Percentiles rank a stretch among this genome's conserved stretches.
These are phyloP conservation scores for Heliconius erato DNA, from an alignment of 2,888 invertebrate genomes.

Conservation along the genomic window DNA sequence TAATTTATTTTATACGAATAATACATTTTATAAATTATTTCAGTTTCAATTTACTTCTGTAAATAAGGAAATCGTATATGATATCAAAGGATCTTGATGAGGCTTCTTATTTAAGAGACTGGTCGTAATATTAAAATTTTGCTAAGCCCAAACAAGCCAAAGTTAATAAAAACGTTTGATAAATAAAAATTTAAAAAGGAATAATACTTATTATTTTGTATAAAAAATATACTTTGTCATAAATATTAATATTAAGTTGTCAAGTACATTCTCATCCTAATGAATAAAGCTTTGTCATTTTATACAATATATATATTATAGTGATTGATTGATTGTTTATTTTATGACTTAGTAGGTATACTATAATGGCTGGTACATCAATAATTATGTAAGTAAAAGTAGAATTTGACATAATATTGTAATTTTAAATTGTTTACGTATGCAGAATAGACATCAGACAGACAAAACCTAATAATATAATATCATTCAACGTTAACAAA, in stretches of 20 bases:
- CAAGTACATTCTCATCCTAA: background rate
- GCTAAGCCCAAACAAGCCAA: background rate
- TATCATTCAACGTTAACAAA: no score
- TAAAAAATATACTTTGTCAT: background rate
- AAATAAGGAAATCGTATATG: background rate
- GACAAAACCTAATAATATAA: background rate
- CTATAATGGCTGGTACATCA: background rate
- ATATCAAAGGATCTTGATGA: background rate
- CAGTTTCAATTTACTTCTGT: background rate
- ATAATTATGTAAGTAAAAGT: background rate
- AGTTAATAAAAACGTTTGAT: background rate
- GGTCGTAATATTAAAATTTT: background rate
- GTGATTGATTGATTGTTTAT: no score
- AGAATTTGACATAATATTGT: background rate
- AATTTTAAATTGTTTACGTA: background rate
- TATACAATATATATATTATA: background rate
- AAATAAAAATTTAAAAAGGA: background rate
- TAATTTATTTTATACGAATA: conserved; percentile 24
- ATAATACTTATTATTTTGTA: background rate
- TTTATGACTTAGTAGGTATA: no score
- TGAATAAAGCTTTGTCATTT: background rate
- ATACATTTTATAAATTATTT: conserved; percentile 8
- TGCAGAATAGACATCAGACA: background rate
- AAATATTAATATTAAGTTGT: background rate
- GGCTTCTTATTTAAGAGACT: no score